A percentile compares a stretch with the other conserved stretches of the same genome.
Evolutionary conservation across 2,113 vertebrate species (phyloP).

Genomic region (Ploceus nigricollis): DNA sequence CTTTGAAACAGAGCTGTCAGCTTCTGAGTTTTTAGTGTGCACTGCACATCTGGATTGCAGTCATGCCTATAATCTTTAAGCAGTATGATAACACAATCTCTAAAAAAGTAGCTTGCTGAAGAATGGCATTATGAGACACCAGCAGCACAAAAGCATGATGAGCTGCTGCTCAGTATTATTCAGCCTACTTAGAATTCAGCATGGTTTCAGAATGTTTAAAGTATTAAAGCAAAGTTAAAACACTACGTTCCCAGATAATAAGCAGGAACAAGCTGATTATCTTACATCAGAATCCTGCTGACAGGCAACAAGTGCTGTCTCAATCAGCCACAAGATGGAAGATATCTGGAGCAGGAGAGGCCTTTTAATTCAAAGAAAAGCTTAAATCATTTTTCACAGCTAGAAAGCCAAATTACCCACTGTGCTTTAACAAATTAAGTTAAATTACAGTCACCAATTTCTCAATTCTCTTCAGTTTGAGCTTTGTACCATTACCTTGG

Average conservation of each 20-base stretch:
- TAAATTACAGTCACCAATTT: neutral
- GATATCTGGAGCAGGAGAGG: neutral
- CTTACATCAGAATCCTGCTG: neutral
- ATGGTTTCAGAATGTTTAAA: neutral
- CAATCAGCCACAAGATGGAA: neutral
- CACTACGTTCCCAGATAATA: neutral
- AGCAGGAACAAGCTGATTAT: constrained; percentile 15
- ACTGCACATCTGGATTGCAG: neutral
- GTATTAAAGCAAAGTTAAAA: neutral
- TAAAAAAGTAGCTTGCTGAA: neutral
- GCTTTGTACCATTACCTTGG: neutral
- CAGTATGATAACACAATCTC: neutral
- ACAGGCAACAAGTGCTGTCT: neutral
- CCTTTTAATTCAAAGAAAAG: neutral
- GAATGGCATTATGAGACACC: neutral
- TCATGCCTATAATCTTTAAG: neutral
- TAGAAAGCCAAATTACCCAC: neutral
- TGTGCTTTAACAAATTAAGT: neutral
- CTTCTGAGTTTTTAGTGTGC: neutral
- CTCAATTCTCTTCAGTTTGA: neutral
- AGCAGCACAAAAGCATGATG: neutral
- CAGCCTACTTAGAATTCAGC: neutral
- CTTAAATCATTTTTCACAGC: neutral
- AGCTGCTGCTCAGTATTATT: neutral
- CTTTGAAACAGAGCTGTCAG: neutral